Conservation (phyloP, 1,140 invertebrate genomes). For the Dreissena polymorpha region DNA sequence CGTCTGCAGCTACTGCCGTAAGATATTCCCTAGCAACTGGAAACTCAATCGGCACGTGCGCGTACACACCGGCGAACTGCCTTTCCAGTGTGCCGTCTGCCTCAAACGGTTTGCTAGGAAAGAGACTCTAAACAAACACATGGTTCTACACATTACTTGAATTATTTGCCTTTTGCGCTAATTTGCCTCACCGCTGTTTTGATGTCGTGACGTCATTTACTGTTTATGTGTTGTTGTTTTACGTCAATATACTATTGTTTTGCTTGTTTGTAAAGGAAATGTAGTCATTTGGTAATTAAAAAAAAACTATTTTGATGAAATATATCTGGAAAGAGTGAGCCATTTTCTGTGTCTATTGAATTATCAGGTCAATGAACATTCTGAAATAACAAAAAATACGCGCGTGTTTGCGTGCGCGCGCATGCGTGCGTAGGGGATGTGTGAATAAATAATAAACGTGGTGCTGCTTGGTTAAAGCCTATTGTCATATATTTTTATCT, state of each 20-base stretch:
- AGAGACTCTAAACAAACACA: slow-evolving; percentile 19
- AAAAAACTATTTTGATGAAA: too few relatives aligned
- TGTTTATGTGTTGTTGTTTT: neutral
- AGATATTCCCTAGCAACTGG: slow-evolving; percentile 22
- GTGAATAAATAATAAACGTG: too few relatives aligned
- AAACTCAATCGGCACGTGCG: slow-evolving; percentile 19
- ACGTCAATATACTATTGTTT: neutral
- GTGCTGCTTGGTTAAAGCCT: too few relatives aligned
- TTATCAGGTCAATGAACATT: too few relatives aligned
- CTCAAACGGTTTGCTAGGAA: slow-evolving; percentile 2
- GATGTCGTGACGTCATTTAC: neutral
- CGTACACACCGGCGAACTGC: slow-evolving; percentile 29
- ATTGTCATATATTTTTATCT: too few relatives aligned
- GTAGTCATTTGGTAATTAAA: too few relatives aligned
- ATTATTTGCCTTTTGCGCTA: neutral
- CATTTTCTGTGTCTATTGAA: too few relatives aligned
- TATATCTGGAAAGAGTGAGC: too few relatives aligned
- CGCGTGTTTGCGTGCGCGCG: too few relatives aligned
- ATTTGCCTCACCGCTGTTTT: neutral
- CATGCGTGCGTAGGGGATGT: too few relatives aligned
- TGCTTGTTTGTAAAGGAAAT: too few relatives aligned
- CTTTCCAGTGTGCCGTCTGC: slow-evolving; percentile 12
- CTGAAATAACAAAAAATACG: too few relatives aligned
- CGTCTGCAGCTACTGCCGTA: slow-evolving; percentile 4
- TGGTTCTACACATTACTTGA: neutral